A percentile compares a stretch with the other conserved stretches of the same genome.
Evolutionary conservation across 2,797 vertebrate genomes (phyloP).

Genomic region (Vultur gryphus): DNA sequence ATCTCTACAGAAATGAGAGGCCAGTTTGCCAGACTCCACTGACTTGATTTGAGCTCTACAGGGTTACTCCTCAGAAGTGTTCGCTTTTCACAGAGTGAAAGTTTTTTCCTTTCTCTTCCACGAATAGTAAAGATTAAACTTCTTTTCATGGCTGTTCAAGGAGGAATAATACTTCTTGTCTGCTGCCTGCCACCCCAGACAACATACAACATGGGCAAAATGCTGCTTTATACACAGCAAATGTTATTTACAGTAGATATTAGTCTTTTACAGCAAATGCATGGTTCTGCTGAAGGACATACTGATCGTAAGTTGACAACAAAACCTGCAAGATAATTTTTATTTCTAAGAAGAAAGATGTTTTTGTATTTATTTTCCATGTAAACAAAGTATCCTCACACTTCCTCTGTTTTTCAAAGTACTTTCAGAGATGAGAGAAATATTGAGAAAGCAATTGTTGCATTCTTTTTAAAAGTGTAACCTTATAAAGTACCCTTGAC

Average conservation of each 20-base stretch:
- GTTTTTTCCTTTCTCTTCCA: background rate
- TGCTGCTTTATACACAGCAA: background rate
- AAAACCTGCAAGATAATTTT: background rate
- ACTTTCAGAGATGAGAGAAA: background rate
- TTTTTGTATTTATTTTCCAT: background rate
- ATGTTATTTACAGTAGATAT: background rate
- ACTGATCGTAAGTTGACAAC: background rate
- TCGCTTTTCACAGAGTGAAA: background rate
- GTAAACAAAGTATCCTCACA: background rate
- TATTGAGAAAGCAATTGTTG: background rate
- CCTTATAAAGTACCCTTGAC: background rate
- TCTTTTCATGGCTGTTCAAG: background rate
- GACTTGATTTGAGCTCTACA: background rate
- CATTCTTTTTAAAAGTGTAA: background rate
- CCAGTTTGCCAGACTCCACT: background rate
- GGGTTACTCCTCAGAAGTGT: rapidly evolving
- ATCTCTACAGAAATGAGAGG: background rate
- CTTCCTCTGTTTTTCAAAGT: background rate
- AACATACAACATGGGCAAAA: background rate
- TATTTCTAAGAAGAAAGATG: background rate
- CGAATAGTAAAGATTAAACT: background rate
- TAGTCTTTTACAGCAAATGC: background rate
- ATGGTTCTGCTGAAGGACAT: background rate
- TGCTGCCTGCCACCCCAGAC: background rate
- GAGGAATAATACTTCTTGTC: background rate